Evolutionary conservation across 2,888 invertebrate species (phyloP), one percentile per base, ranked within the genome.

Genomic region (Callimorpha dominula): DNA sequence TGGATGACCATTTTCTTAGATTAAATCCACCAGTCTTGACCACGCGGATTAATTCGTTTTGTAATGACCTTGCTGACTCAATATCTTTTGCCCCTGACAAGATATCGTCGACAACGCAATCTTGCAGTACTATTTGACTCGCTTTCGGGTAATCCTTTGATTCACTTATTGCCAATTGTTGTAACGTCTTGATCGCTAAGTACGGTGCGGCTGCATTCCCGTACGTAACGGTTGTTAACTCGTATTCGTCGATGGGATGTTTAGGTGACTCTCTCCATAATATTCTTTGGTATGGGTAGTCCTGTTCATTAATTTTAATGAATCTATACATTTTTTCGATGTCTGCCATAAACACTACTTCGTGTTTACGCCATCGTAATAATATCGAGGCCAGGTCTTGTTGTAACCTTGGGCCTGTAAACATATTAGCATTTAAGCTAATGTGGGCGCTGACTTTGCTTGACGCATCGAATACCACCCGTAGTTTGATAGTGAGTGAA

Each of bases 1-100:
- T 73, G 43, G 31, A 70, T n/a, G 70, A 73, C 73, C 70, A 73
- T 64, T 70, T 73, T n/a, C 73, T 50, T 8, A 73, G 42, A 0
- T 70, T 60, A 15, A 65, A 73, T 5, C 73, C 73, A 6, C 69
- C 73, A 5, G 15, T 67, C 6, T 17, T 4, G 49, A 73, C 6
- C 62, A 73, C 46, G 4, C 8, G 0, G 54, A 70, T 70, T 63
- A 73, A 70, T n/a, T n/a, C n/a, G n/a, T n/a, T n/a, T n/a, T n/a
- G n/a, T n/a, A n/a, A n/a, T n/a, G n/a, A n/a, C n/a, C n/a, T n/a
- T n/a, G n/a, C n/a, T n/a, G n/a, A n/a, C n/a, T n/a, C n/a, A n/a
- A n/a, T n/a, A n/a, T n/a, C n/a, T n/a, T n/a, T n/a, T n/a, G n/a
- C n/a, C n/a, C n/a, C n/a, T n/a, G n/a, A n/a, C n/a, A n/a, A n/a